Conservation (phyloP, 2,113 vertebrate species). For the Passerina amoena region DNA sequence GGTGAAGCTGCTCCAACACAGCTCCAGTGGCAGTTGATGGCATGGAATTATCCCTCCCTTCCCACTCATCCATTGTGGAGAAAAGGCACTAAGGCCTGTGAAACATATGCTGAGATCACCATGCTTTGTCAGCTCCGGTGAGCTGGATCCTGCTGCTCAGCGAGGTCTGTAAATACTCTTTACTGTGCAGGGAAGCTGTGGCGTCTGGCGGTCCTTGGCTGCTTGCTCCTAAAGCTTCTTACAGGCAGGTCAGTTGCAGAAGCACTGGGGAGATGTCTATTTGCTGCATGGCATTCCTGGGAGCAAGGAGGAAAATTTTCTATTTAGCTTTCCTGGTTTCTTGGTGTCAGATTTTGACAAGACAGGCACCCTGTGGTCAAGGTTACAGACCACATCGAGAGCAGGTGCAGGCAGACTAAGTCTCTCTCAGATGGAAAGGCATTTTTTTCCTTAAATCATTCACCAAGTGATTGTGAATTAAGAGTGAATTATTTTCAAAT, state of each 20-base stretch:
- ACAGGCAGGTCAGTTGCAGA: background rate
- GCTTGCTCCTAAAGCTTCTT: background rate
- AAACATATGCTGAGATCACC: background rate
- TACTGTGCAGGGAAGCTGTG: background rate
- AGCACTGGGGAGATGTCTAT: background rate
- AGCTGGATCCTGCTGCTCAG: background rate
- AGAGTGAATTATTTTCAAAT: background rate
- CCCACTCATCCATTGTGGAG: fast-evolving
- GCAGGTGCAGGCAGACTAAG: background rate
- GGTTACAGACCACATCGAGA: background rate
- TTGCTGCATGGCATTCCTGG: background rate
- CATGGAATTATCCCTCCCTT: background rate
- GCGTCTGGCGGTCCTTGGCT: background rate
- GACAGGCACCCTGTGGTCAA: background rate
- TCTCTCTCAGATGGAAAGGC: background rate
- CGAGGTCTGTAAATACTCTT: background rate
- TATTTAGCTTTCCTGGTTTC: background rate
- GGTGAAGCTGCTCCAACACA: background rate
- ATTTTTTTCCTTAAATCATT: background rate
- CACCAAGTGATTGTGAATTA: background rate
- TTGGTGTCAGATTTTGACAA: background rate
- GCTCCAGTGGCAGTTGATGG: background rate
- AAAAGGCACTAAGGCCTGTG: background rate
- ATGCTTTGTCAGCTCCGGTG: background rate
- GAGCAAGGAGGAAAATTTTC: background rate